Percentiles rank a stretch among this genome's conserved stretches.
phyloP scores from a whole-genome alignment of 2,797 vertebrate genomes.

The Sarcoramphus papa region DNA sequence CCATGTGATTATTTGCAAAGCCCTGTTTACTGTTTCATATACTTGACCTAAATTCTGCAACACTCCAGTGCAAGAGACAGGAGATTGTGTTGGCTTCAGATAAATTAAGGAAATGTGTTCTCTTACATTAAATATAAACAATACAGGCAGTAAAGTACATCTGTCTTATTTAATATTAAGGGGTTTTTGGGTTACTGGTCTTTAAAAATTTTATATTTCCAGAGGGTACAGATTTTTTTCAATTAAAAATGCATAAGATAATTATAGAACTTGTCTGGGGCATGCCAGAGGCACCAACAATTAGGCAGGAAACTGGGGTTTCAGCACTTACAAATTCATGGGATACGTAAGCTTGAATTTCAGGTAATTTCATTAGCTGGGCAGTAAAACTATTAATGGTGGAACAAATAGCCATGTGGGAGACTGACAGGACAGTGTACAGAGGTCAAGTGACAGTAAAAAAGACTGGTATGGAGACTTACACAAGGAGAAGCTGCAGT shows the following conservation, averaged over 20 bases:
- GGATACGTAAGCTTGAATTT: background rate
- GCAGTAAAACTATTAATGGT: background rate
- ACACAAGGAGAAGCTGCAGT: background rate
- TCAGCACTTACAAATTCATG: background rate
- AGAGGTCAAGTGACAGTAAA: background rate
- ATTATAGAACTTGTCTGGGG: background rate
- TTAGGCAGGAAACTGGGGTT: background rate
- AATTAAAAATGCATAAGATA: slow-evolving; percentile 28
- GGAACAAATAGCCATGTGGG: background rate
- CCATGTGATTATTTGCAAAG: slow-evolving; percentile 17
- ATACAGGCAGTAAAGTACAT: background rate
- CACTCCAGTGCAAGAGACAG: background rate
- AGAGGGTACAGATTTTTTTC: background rate
- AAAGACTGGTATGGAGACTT: background rate
- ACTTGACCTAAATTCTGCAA: slow-evolving; percentile 46
- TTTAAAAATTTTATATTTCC: background rate
- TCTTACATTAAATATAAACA: slow-evolving; percentile 34
- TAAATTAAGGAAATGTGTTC: background rate
- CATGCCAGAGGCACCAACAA: background rate
- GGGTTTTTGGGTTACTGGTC: background rate
- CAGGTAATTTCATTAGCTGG: background rate
- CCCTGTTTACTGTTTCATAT: slow-evolving; percentile 5
- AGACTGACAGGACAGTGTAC: background rate
- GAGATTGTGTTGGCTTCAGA: background rate
- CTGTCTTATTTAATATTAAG: background rate